phyloP scores from a whole-genome alignment of 2,888 invertebrate genomes.

The Drosophila formosana region DNA sequence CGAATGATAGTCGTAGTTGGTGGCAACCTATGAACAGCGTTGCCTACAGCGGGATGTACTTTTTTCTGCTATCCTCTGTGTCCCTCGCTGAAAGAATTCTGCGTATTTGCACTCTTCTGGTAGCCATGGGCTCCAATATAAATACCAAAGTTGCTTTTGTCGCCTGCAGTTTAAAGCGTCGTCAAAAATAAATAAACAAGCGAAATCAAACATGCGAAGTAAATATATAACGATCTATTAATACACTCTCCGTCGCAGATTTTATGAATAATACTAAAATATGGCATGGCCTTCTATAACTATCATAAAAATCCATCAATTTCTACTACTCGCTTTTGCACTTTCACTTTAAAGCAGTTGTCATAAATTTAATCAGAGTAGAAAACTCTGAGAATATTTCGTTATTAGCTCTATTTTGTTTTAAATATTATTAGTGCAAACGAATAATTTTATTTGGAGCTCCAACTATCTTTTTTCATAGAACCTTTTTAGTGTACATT shows the following conservation, averaged over 20 bases:
- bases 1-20: slow-evolving; percentile 4
- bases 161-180: slow-evolving; percentile 57
- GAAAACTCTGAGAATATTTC: no score
- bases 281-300: background rate
- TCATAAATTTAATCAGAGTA: no score
- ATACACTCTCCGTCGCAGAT: slow-evolving; percentile 5
- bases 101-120: slow-evolving; percentile 17
- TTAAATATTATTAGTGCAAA: no score
- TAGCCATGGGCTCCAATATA: slow-evolving; percentile 27
- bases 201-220: slow-evolving; percentile 18
- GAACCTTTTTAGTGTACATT: no score
- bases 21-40: slow-evolving; percentile 4
- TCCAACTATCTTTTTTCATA: no score
- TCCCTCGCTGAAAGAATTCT: background rate
- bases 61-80: background rate
- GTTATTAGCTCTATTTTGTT: no score
- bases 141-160: slow-evolving; percentile 63
- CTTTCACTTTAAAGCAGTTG: no score
- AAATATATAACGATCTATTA: background rate
- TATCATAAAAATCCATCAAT: background rate
- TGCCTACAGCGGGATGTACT: background rate
- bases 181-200: slow-evolving; percentile 18
- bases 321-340: background rate
- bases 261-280: background rate
- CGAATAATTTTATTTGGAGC: no score